Evolutionary conservation across 2,113 vertebrate species (phyloP).

Genomic region (Vicugna pacos): DNA sequence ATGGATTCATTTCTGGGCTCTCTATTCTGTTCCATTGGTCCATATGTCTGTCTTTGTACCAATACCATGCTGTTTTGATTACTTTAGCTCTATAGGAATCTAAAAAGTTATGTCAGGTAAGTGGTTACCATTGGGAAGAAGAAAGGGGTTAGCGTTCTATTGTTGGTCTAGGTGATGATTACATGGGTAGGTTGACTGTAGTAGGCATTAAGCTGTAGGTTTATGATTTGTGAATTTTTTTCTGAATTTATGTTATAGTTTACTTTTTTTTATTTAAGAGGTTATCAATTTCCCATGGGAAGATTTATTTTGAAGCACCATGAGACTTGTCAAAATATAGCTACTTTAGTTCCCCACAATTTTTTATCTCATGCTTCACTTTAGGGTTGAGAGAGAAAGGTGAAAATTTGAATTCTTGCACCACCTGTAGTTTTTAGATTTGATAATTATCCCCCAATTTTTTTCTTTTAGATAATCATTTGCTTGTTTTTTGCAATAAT

Average conservation of each 20-base stretch:
- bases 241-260: not conserved
- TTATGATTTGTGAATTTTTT: not conserved
- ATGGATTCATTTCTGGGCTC: too few relatives aligned
- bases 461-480: not conserved
- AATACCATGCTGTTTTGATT: too few relatives aligned
- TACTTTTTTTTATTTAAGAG: not conserved
- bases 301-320: not conserved
- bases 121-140: not conserved
- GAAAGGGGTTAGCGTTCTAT: not conserved
- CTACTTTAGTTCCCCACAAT: not conserved
- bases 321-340: not conserved
- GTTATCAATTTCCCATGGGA: not conserved
- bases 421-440: not conserved
- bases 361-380: not conserved
- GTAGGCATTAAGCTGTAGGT: not conserved
- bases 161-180: not conserved
- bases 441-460: not conserved
- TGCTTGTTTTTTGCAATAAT: not conserved
- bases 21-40: too few relatives aligned
- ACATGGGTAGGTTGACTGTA: not conserved
- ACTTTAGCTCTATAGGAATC: too few relatives aligned
- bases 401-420: conserved; percentile 48
- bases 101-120: not conserved
- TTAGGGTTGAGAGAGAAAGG: not conserved
- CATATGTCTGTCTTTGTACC: too few relatives aligned